Base-by-base conservation (phyloP, 2,888 invertebrate genomes). In the Hanleya hanleyi region DNA sequence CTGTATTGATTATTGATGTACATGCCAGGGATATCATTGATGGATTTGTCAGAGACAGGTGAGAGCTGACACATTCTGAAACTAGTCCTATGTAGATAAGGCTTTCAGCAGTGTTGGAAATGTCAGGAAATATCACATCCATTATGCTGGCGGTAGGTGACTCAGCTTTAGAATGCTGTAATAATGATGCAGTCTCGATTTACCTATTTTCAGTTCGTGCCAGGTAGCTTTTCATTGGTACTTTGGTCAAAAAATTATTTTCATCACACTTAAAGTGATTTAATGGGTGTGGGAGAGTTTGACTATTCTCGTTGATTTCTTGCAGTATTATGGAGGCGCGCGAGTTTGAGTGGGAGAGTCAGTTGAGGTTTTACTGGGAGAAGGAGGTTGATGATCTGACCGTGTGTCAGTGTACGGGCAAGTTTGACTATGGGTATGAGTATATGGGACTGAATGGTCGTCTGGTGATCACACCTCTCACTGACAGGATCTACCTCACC, bases 321-420 rank as follows among this genome's bases (percentile, higher is more conserved):
- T 94, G 94, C 89, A 96, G 96, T 90, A 94, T 97, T 22, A 93
- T 95, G 37, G 95, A 96, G 82, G 94, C 94, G 0, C 92, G 94
- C 75, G 97, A 97, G 91, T 97, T 97, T 85, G 95, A 96, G 84
- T 97, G 97, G 97, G 97, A 97, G 90, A 96, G 96, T 86, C 97
- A 97, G 90, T 92, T 97, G 74, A 92, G 97, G 71, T 97, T 97
- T 92, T 97, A 97, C 88, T 97, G 97, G 97, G 91, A 95, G 1
- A 95, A 94, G 86, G 93, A 93, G 72, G 92, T 94, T 51, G 96
- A 97, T 87, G 95, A 96, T 84, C 90, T 96, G 26, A 94, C 94
- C 91, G 94, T 97, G 29, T 92, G 94, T 33, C 97, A 97, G 87
- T 97, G 97, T 87, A 77, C 91, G 86, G 96, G 96, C 51, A 91